Conservation (phyloP, 1,140 invertebrate species). For the Dufourea novaeangliae region DNA sequence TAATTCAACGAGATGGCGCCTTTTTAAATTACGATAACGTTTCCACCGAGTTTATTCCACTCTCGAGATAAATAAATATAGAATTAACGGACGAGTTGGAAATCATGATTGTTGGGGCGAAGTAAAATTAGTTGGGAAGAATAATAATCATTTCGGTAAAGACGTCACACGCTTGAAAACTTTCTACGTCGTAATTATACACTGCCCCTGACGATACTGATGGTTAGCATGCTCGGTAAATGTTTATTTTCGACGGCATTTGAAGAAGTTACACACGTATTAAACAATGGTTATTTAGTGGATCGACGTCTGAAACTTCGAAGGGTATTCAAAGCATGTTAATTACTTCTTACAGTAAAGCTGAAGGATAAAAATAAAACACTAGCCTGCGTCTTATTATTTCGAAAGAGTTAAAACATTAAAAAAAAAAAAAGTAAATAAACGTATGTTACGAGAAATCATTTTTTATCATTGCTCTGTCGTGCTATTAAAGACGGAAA, state of each 20-base stretch:
- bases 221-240: neutral
- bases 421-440: neutral
- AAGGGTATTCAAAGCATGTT: neutral
- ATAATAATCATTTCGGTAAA: slow-evolving; percentile 20
- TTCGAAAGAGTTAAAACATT: neutral
- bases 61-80: slow-evolving; percentile 1
- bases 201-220: slow-evolving; percentile 5
- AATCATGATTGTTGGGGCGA: slow-evolving; percentile 1
- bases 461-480: neutral
- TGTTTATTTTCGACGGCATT: neutral
- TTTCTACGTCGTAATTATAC: slow-evolving; percentile 6
- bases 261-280: neutral
- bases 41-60: neutral
- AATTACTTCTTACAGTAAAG: neutral
- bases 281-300: neutral
- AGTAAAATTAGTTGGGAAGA: slow-evolving; percentile 32
- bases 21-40: neutral
- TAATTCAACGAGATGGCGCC: neutral
- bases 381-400: no score
- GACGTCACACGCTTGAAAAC: neutral
- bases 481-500: slow-evolving; percentile 9
- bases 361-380: neutral
- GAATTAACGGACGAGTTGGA: neutral
- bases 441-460: neutral
- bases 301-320: neutral